Conservation (phyloP, 2,888 invertebrate genomes). For the Rhagium mordax region DNA sequence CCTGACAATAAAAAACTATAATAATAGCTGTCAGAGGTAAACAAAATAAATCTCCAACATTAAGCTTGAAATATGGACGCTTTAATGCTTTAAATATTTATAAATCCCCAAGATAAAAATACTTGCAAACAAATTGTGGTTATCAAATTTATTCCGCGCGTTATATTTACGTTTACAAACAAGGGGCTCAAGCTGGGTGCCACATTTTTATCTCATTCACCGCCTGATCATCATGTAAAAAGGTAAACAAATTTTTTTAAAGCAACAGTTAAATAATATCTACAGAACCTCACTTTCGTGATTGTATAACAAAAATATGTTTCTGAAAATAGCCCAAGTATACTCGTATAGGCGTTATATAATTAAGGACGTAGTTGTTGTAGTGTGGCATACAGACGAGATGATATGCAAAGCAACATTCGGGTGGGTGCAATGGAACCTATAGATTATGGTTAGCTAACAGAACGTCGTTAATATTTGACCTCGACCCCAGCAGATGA, state of each 20-base stretch:
- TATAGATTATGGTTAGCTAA: neutral
- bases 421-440: neutral
- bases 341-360: too few species aligned
- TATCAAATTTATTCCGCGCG: conserved; percentile 25
- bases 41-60: conserved; percentile 27
- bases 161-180: conserved; percentile 29
- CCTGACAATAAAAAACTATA: conserved; percentile 7
- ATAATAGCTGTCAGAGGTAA: conserved; percentile 11
- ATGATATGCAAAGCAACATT: neutral
- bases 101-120: conserved; percentile 25
- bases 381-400: too few species aligned
- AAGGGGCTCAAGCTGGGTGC: conserved; percentile 19
- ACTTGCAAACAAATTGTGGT: conserved; percentile 29
- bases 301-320: neutral
- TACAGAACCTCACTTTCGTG: neutral
- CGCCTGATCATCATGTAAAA: neutral
- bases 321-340: neutral
- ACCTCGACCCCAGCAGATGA: neutral
- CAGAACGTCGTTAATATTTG: neutral
- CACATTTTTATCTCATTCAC: conserved; percentile 14
- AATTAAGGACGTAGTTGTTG: neutral
- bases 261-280: conserved; percentile 1
- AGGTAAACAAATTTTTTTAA: conserved; percentile 2
- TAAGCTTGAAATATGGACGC: conserved; percentile 9
- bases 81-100: conserved; percentile 30